phyloP scores from a whole-genome alignment of 2,113 vertebrate genomes.

The Microcebus lehilahytsara region DNA sequence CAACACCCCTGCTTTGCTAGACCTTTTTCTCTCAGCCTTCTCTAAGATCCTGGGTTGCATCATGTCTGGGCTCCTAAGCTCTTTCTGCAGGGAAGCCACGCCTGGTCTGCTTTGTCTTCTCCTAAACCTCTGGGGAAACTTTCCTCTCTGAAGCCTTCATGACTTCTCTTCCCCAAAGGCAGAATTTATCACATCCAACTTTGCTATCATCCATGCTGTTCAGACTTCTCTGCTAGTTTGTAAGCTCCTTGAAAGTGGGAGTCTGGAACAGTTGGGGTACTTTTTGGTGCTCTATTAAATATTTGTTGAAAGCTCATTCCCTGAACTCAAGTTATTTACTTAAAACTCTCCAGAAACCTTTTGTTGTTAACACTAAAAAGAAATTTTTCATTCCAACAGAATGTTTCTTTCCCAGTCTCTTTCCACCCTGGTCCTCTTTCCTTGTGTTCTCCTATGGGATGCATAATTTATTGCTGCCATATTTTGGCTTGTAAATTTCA shows the following conservation, averaged over 20 bases:
- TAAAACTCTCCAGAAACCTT: slow-evolving; percentile 5
- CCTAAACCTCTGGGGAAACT: background rate
- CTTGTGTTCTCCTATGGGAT: background rate
- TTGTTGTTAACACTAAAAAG: background rate
- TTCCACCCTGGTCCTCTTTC: background rate
- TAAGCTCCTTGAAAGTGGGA: background rate
- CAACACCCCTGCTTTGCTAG: background rate
- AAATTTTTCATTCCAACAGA: background rate
- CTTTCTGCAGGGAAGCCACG: background rate
- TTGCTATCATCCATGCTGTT: background rate
- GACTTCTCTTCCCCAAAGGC: background rate
- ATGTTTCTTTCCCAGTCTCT: background rate
- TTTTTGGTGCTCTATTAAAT: background rate
- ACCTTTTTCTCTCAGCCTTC: background rate
- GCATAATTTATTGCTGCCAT: background rate
- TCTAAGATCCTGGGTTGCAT: background rate
- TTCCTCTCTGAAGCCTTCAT: background rate
- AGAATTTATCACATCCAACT: background rate
- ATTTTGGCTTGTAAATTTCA: slow-evolving; percentile 7
- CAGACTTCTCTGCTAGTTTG: background rate
- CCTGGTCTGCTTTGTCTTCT: background rate
- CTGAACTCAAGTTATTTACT: slow-evolving; percentile 35
- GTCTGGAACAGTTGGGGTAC: background rate
- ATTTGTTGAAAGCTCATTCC: background rate
- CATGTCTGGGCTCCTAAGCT: background rate